Conservation (phyloP, 2,113 vertebrate species). For the Vidua chalybeata region DNA sequence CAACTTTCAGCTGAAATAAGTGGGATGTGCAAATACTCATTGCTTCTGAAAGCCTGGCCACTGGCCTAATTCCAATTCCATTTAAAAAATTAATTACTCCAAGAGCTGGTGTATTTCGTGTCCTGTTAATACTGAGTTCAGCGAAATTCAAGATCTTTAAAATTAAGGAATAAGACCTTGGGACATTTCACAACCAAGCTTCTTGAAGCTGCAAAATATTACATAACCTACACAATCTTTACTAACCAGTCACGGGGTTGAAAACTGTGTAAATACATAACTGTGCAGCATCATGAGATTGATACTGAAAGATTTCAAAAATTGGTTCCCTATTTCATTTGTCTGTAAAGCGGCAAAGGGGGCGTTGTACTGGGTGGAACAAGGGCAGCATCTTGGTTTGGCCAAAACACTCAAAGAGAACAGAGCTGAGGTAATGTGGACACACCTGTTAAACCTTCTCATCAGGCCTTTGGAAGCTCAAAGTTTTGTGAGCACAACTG, state of each 20-base stretch:
- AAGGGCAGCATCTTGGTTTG: neutral
- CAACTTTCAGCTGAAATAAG: slow-evolving; percentile 36
- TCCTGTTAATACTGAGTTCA: neutral
- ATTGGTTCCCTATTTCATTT: neutral
- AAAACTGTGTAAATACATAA: rapidly evolving
- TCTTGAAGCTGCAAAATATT: neutral
- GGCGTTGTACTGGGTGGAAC: neutral
- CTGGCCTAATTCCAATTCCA: neutral
- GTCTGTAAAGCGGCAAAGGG: neutral
- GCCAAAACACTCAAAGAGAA: neutral
- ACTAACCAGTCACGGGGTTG: neutral
- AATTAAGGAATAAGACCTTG: neutral
- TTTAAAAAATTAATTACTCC: neutral
- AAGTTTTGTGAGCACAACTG: neutral
- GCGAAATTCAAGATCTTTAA: neutral
- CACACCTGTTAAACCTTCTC: neutral
- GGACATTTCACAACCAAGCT: neutral
- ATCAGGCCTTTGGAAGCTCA: neutral
- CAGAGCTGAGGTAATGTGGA: neutral
- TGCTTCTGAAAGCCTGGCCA: slow-evolving; percentile 33
- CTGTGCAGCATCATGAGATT: neutral
- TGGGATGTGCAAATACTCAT: slow-evolving; percentile 23
- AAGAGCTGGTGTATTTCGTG: neutral
- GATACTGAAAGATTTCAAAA: neutral
- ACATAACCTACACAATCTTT: neutral